Evolutionary conservation across 2,888 invertebrate species (phyloP), one percentile per base, ranked within the genome.

Genomic region (Lepas anatifera): DNA sequence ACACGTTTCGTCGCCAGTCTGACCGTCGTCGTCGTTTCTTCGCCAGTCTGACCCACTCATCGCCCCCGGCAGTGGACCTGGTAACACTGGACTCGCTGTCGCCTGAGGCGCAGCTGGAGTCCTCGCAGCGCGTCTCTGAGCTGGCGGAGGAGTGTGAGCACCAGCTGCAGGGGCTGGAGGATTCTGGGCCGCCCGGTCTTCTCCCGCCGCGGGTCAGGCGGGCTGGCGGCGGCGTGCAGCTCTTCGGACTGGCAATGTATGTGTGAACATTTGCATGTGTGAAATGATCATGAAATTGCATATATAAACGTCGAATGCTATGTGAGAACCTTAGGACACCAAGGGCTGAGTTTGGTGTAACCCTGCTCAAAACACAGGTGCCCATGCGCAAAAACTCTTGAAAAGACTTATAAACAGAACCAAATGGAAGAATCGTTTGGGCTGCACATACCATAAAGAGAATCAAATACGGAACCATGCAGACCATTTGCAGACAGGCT

Each of bases 81-180:
- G 95, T 95, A 27, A 96, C 96, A 0, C 80, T 95, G 75, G 96
- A 96, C 79, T 93, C 94, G 79, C 82, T 96, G 69, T 94, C 94
- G 6, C 90, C 92, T 4, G 96, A 96, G 76, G 95, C 96, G 37
- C 90, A 95, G 88, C 80, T 94, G 70, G 96, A 96, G 81, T 96
- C 95, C 0, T 92, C 93, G 16, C 93, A 94, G 72, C 86, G 96
- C 75, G 94, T 96, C 75, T 92, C 94, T 76, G 90, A 92, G 72
- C 81, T 96, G 58, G 92, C 92, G 3, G 91, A 91, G 75, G 85
- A 92, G 70, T 91, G 89, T 77, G 85, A 88, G 75, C 84, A 86
- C 46, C 85, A 89, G 74, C 86, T 84, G 76, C 83, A 84, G 1
- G 3, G 22, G 52, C 78, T 87, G 69, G 83, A 84, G 66, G 87